Evolutionary conservation across 2,113 vertebrate species (phyloP), one percentile per base, ranked within the genome.

Genomic region (Delphinus delphis): DNA sequence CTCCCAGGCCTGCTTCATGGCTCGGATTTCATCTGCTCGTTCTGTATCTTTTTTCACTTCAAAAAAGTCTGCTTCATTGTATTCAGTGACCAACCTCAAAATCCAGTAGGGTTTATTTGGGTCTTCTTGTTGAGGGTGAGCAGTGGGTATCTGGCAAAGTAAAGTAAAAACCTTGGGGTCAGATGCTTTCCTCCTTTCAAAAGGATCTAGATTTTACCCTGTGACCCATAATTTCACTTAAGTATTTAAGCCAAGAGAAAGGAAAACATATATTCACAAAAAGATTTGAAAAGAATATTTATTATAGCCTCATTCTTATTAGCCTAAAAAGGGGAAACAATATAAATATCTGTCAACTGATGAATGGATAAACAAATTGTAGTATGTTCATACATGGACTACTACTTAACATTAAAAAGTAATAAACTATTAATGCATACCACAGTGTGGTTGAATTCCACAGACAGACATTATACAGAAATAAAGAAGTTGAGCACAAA

Each of bases 1-100:
- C 96, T 99, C 99, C 99, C 99, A 99, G n/a, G 99, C 99, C 94
- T 98, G 98, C 98, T 99, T 99, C 97, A 99, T 98, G 93, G 99
- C 98, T 98, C 96, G 99, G 95, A 99, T 99, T 98, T 99, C 98
- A 89, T 99, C 99, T 62, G 86, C 88, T 97, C 98, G 98, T 83
- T 99, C 98, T 0, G 99, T 99, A 95, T 99, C 99, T 97, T 98
- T 99, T 96, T 97, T 99, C 83, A 99, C 94, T 38, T 99, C 98
- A 7, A 99, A 87, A 33, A 80, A 33, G 0, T 99, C 99, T 0
- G 95, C 88, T 44, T 99, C 98, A 71, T 38, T 98, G 93, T 98
- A 96, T 41, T 99, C 99, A 84, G 95, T 98, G 87, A 99, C 99
- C 41, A 99, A 86, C 94, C 96, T 98, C 93, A 99, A 98, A 31